Base-by-base conservation (phyloP, 2,113 vertebrate genomes). In the Scartelaos histophorus region DNA sequence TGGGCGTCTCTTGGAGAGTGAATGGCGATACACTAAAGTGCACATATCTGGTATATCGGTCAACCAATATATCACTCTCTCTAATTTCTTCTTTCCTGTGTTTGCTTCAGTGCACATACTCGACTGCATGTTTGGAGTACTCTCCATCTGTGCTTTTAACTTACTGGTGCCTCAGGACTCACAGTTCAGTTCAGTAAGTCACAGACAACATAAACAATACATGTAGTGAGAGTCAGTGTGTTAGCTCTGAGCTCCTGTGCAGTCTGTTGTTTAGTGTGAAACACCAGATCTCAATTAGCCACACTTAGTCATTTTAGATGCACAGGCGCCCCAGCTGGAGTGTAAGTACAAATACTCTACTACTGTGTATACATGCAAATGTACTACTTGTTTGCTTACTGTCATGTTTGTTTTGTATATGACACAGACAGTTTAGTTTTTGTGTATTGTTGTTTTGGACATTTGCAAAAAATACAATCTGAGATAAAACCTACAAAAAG, bases 281-380 rank as follows among this genome's bases (percentile, higher is more conserved):
- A 49, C 45, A 46, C 22, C 64, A 54, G 67, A n/a, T 74, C 60
- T 70, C 65, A 38, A 67, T 70, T 66, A 64, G 24, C 75, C 64
- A 60, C 80, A 70, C 74, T 80, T 77, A 72, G 61, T 80, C 71
- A 78, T 69, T 80, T 75, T 56, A 79, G 73, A 76, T 21, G 56
- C 70, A 49, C 70, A 69, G 66, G 46, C 46, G 38, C 69, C 49
- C 57, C 45, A 64, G 72, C 71, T 72, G 74, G 74, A 70, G 51
- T 5, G 47, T 21, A 71, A 67, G 47, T 58, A 74, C 57, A 68
- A 70, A 58, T 66, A 54, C 29, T 21, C 21, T 57, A 15, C 71
- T 64, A 5, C 71, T 64, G 69, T 67, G 51, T 70, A 61, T 25
- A 56, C 43, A 73, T 46, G 11, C 21, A 24, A 13, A 4, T 57